phyloP scores from a whole-genome alignment of 2,888 invertebrate genomes.

The Eristalis tenax region DNA sequence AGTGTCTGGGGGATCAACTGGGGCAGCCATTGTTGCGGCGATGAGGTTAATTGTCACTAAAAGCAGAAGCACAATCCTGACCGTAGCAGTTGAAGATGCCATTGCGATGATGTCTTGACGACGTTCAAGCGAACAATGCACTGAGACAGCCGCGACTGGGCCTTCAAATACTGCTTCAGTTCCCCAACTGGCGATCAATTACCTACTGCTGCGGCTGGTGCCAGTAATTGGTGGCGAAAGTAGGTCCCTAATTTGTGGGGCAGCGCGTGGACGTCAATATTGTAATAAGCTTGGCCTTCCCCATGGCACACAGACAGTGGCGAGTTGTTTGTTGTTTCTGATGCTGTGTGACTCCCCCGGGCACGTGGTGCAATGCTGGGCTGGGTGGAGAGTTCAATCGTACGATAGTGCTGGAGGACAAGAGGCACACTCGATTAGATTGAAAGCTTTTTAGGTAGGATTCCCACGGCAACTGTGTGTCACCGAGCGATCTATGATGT shows the following conservation, averaged over 20 bases:
- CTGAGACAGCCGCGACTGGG: not conserved
- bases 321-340: not conserved
- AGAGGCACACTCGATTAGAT: not conserved
- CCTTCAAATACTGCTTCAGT: slow-evolving; percentile 19
- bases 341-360: not conserved
- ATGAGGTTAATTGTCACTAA: slow-evolving; percentile 17
- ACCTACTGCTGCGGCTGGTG: slow-evolving; percentile 7
- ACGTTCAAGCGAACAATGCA: slow-evolving; percentile 27
- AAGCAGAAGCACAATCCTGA: slow-evolving; percentile 21
- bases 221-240: slow-evolving; percentile 39
- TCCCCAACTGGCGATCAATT: slow-evolving; percentile 22
- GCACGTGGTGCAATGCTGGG: slow-evolving; percentile 9
- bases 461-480: not conserved
- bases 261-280: slow-evolving; percentile 30
- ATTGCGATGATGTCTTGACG: slow-evolving; percentile 23
- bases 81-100: slow-evolving; percentile 6
- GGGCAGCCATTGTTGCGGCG: not conserved
- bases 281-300: slow-evolving; percentile 49
- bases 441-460: not conserved
- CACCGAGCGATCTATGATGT: not conserved
- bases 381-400: not conserved
- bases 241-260: slow-evolving; percentile 50
- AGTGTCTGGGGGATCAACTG: not conserved
- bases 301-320: not conserved
- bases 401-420: not conserved